Conservation (phyloP, 2,888 invertebrate species). For the Cryptophagus acutangulus region DNA sequence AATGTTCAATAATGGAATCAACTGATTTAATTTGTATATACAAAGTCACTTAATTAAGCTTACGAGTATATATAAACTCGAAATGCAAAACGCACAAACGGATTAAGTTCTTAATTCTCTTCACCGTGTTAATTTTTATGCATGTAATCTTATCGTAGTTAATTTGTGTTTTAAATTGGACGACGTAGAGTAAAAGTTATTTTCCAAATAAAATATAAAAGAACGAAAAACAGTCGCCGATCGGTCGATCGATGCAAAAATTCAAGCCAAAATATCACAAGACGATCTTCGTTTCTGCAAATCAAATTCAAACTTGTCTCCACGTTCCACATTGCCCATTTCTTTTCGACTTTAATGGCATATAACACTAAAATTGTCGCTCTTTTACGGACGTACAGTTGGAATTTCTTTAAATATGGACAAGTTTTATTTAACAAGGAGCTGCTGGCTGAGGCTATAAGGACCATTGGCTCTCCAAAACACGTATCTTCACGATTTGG, state of each 20-base stretch:
- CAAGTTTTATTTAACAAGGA: conserved; percentile 37
- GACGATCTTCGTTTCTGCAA: conserved; percentile 3
- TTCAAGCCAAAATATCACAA: too few relatives aligned
- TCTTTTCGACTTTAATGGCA: conserved; percentile 4
- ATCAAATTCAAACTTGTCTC: conserved; percentile 1
- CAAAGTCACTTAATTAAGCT: conserved; percentile 36
- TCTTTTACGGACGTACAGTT: conserved; percentile 2
- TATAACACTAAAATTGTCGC: background rate
- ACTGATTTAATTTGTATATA: conserved; percentile 39
- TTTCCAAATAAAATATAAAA: too few relatives aligned
- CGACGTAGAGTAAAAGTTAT: background rate
- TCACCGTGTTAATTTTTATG: conserved; percentile 33
- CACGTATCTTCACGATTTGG: conserved; percentile 52
- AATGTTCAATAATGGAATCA: conserved; percentile 32
- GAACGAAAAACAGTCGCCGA: too few relatives aligned
- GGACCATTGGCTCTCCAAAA: conserved; percentile 49
- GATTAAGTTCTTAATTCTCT: conserved; percentile 39
- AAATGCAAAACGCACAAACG: conserved; percentile 28
- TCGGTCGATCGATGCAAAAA: too few relatives aligned
- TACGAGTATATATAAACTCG: conserved; percentile 25
- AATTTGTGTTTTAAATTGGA: conserved; percentile 41
- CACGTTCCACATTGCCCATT: conserved; percentile 12
- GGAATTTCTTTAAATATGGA: conserved; percentile 2
- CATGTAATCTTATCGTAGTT: conserved; percentile 33
- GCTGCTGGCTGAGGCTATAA: conserved; percentile 18